phyloP scores from a whole-genome alignment of 2,888 invertebrate genomes.

The Meteorus colon region DNA sequence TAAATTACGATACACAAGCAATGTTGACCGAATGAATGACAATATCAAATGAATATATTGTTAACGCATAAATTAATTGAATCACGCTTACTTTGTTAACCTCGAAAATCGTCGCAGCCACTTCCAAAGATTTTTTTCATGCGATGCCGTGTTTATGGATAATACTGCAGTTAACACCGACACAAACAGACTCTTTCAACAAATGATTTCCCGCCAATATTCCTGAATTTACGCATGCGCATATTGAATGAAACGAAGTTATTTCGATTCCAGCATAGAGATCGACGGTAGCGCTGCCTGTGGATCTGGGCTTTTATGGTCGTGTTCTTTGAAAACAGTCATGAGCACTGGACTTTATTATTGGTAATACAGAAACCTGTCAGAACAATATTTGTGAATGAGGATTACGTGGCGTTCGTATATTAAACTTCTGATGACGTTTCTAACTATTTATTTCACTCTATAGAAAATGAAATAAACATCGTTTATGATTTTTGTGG shows the following conservation, averaged over 20 bases:
- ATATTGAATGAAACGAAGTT: too few relatives aligned
- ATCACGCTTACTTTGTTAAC: slow-evolving; percentile 9
- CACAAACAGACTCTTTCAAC: too few relatives aligned
- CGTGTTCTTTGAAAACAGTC: too few relatives aligned
- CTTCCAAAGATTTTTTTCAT: background rate
- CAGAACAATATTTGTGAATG: background rate
- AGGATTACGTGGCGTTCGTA: background rate
- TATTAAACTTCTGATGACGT: background rate
- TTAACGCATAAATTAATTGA: background rate
- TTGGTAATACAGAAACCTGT: background rate
- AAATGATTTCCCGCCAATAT: too few relatives aligned
- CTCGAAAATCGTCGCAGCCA: background rate
- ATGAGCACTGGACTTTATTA: background rate
- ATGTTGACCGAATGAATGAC: background rate
- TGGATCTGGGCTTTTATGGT: too few relatives aligned
- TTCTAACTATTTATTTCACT: background rate
- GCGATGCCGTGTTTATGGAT: background rate
- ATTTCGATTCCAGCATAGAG: too few relatives aligned
- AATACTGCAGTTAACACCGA: too few relatives aligned
- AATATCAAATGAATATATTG: background rate
- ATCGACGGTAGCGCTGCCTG: too few relatives aligned
- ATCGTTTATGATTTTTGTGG: background rate
- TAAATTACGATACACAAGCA: background rate
- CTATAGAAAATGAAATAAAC: background rate
- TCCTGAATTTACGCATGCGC: too few relatives aligned